Conservation (phyloP, 2,113 vertebrate species). For the Notothenia rossii region DNA sequence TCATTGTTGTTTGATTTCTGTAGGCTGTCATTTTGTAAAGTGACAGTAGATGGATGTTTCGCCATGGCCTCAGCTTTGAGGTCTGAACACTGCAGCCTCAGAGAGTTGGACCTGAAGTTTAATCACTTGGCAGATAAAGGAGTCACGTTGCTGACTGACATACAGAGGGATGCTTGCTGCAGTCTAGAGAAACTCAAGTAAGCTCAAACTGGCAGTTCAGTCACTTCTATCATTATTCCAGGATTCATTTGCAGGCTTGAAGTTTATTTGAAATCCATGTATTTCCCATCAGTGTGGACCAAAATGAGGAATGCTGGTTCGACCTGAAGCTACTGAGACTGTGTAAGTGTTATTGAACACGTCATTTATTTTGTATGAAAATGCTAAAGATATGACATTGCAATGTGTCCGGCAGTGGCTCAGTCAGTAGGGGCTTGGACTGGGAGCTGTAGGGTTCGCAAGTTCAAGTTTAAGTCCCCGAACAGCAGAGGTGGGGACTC, state of each 20-base stretch:
- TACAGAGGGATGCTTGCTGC: conserved; percentile 15
- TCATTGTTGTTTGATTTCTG: conserved; percentile 17
- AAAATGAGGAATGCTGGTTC: conserved; percentile 41
- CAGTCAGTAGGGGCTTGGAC: too few relatives aligned
- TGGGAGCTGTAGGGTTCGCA: too few relatives aligned
- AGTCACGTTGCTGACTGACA: conserved; percentile 22
- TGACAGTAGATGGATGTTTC: conserved; percentile 42
- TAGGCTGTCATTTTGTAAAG: conserved; percentile 54
- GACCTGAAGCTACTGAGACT: conserved; percentile 40
- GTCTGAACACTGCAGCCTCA: conserved; percentile 32
- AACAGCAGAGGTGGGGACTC: too few relatives aligned
- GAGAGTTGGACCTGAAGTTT: conserved; percentile 52
- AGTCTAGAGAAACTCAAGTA: conserved; percentile 50
- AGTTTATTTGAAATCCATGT: background rate
- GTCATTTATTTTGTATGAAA: background rate
- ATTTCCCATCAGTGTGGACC: conserved; percentile 33
- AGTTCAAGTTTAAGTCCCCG: too few relatives aligned
- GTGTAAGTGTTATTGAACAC: conserved; percentile 49
- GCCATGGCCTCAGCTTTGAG: conserved; percentile 27
- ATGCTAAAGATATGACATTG: background rate
- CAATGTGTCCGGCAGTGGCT: too few relatives aligned
- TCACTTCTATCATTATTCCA: background rate
- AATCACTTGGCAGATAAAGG: conserved; percentile 49
- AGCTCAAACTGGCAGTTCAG: background rate
- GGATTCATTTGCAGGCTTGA: background rate